These are phyloP conservation scores for Elysia crispata DNA, from an alignment of 2,888 invertebrate genomes.

Conservation along the genomic window DNA sequence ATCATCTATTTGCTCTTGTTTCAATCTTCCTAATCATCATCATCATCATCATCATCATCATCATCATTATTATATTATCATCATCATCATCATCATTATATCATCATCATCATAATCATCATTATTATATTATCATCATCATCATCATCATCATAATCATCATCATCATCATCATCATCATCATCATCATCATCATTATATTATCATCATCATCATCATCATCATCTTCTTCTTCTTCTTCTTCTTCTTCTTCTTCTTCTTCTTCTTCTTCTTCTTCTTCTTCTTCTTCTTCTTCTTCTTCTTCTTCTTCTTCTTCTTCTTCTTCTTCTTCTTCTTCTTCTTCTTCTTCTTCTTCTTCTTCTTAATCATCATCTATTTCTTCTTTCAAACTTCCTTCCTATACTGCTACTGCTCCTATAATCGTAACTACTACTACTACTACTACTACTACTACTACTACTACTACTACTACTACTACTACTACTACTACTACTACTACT, in stretches of 20 bases:
- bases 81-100: conserved; percentile 44
- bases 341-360: too few species aligned
- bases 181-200: conserved; percentile 44
- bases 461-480: conserved; percentile 20
- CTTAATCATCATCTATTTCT: too few species aligned
- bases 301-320: too few species aligned
- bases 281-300: too few species aligned
- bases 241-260: too few species aligned
- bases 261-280: too few species aligned
- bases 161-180: conserved; percentile 41
- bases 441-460: conserved; percentile 31
- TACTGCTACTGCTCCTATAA: conserved; percentile 29
- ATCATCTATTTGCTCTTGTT: too few species aligned
- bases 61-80: conserved; percentile 30
- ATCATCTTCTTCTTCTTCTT: neutral
- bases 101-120: conserved; percentile 38
- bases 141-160: conserved; percentile 10
- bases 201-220: conserved; percentile 43
- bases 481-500: too few species aligned
- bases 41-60: neutral
- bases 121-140: neutral
- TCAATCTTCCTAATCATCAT: too few species aligned
- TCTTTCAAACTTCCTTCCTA: too few species aligned
- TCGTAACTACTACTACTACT: conserved; percentile 38
- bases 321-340: conserved; percentile 88